These are phyloP conservation scores for Diarsia rubi DNA, from an alignment of 2,888 invertebrate species.

Conservation along the genomic window DNA sequence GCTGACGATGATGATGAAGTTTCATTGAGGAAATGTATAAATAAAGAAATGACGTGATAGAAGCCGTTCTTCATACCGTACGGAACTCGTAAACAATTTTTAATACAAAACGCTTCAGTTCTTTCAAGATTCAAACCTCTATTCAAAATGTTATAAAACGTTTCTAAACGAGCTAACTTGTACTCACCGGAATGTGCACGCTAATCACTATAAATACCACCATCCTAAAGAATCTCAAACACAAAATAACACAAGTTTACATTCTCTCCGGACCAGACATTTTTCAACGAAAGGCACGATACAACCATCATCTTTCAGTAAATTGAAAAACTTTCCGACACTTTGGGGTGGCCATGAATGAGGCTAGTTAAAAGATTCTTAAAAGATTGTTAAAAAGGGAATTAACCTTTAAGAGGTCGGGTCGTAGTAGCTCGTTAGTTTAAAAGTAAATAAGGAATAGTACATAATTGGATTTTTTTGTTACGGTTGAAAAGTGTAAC, in stretches of 20 bases:
- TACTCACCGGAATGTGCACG: slow-evolving; percentile 22
- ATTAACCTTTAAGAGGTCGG: slow-evolving; percentile 30
- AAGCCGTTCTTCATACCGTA: too few species aligned
- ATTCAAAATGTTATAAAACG: not conserved
- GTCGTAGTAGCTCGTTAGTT: slow-evolving; percentile 1
- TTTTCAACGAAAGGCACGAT: slow-evolving; percentile 51
- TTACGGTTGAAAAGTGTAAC: not conserved
- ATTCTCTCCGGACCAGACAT: slow-evolving; percentile 23
- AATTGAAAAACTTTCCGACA: slow-evolving; percentile 72
- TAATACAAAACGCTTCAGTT: slow-evolving; percentile 1
- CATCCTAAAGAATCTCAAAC: slow-evolving; percentile 32
- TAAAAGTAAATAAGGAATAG: not conserved
- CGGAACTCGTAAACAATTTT: slow-evolving; percentile 3
- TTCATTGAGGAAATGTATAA: too few species aligned
- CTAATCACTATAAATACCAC: slow-evolving; percentile 30
- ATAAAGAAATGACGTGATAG: too few species aligned
- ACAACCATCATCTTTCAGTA: slow-evolving; percentile 68
- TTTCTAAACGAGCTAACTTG: slow-evolving; percentile 42
- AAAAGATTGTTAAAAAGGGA: slow-evolving; percentile 40
- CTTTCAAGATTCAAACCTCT: slow-evolving; percentile 3
- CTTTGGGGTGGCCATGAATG: slow-evolving; percentile 54
- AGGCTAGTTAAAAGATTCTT: slow-evolving; percentile 32
- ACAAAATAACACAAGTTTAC: slow-evolving; percentile 26
- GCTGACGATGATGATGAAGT: too few species aligned
- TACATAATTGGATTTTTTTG: slow-evolving; percentile 11